Base-by-base conservation (phyloP, 2,113 vertebrate species). In the Clarias batrachus region DNA sequence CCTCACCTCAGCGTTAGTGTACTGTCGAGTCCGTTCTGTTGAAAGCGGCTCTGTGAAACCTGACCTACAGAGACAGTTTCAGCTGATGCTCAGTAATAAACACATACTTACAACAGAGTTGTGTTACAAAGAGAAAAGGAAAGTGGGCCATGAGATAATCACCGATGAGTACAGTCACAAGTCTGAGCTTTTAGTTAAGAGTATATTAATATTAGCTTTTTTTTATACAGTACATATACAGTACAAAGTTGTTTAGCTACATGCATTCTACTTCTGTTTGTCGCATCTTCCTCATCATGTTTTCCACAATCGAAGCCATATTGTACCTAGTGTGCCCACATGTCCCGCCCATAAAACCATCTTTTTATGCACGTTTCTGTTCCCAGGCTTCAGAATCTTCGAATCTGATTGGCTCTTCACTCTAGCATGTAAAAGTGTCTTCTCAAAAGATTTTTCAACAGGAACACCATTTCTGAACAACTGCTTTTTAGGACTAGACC, bases 1-100 rank as follows among this genome's bases (percentile, higher is more conserved):
- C 78, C 33, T 82, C 80, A 37, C 85, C 30, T 65, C 80, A 73
- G 74, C 48, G 37, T 86, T 68, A 80, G 23, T 30, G 77, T 27
- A 21, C 74, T 79, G 60, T 85, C 62, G 52, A 79, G 27, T 60
- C 54, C 60, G 25, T 74, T 52, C 73, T 85, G 25, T 82, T 63
- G 57, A 76, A 56, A 76, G 33, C 4, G n/a, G 23, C 66, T 82
- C 41, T 68, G 33, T 81, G 79, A 76, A 73, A 87, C 80, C 80
- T 23, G 57, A 76, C 12, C 66, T 21, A 52, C 21, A 25, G 62
- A 62, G 54, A 37, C 30, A 63, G 16, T 85, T 85, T 86, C 25
- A 62, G 70, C 56, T 76, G 76, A 73, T 82, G 68, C 16, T 86
- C 79, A 82, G 63, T 48, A 19, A 41, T 59, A 30, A 70, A 48